Evolutionary conservation across 2,113 vertebrate genomes (phyloP), one percentile per base, ranked within the genome.

Genomic region (Cyphomyrus discorhynchus): DNA sequence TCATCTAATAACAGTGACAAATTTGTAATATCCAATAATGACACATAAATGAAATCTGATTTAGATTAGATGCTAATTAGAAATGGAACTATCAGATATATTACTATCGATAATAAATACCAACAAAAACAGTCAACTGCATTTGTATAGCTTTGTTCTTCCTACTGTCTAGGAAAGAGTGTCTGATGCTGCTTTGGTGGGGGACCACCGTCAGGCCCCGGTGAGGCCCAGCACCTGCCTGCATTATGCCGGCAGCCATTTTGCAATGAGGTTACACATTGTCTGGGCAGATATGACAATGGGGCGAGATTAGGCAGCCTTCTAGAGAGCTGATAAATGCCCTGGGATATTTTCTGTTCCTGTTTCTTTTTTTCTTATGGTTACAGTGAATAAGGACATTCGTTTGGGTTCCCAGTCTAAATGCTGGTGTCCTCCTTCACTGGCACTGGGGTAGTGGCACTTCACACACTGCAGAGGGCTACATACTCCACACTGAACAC

Each of bases 11-110:
- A 27, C 58, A 89, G 84, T 15, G 19, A 90, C 58, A 66, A 42
- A 62, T 89, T 82, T 85, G 53, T 70, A 62, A 90, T 62, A 74
- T 50, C 82, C 84, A 86, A 86, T 86, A 58, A 50, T 62, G 31
- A 86, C 52, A 90, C 89, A n/a, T 35, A 53, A 89, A 58, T 35
- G 7, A 53, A 56, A 50, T 62, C 58, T 19, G n/a, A n/a, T 56
- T 77, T 35, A 89, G 13, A 82, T 62, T 39, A 90, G 66, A 21
- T 77, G 70, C 58, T 45, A 46, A 50, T 50, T 21, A 90, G 31
- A 90, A 87, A 66, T 49, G 50, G 47, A 66, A 90, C 27, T n/a
- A 35, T 77, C 56, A 70, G 53, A 17, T 35, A 84, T 35, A 74
- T 45, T 31, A 90, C 77, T 21, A 82, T 42, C 0, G 35, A 84